phyloP scores from a whole-genome alignment of 2,888 invertebrate species.

The Aradus depressus region DNA sequence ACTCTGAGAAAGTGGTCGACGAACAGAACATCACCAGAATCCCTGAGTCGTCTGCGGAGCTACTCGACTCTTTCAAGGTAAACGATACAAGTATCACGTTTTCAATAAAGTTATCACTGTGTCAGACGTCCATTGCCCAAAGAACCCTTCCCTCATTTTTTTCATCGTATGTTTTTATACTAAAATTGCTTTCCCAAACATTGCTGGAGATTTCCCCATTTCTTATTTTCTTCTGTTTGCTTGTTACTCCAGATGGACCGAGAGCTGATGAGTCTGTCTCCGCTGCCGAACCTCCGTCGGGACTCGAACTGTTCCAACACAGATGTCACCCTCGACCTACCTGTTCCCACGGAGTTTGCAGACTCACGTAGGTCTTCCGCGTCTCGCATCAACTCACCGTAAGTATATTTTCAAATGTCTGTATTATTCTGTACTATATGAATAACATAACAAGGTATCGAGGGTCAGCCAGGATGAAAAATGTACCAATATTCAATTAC shows the following conservation, averaged over 20 bases:
- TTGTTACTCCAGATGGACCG: slow-evolving; percentile 4
- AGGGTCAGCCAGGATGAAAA: no score
- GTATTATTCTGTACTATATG: no score
- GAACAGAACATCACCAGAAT: slow-evolving; percentile 33
- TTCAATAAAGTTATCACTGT: no score
- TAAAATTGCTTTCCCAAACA: no score
- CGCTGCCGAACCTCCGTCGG: slow-evolving; percentile 51
- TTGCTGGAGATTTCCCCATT: no score
- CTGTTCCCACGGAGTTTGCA: slow-evolving; percentile 71
- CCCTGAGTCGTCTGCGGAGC: slow-evolving; percentile 6
- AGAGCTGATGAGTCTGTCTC: slow-evolving; percentile 49
- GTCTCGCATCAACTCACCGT: slow-evolving; percentile 19
- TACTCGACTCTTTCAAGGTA: slow-evolving; percentile 9
- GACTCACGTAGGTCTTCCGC: slow-evolving; percentile 39
- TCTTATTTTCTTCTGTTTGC: neutral
- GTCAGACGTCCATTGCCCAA: no score
- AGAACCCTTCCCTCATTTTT: no score
- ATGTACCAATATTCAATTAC: slow-evolving; percentile 11
- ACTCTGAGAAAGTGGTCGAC: slow-evolving; percentile 60
- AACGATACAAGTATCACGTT: no score
- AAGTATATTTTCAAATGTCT: slow-evolving; percentile 9
- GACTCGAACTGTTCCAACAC: slow-evolving; percentile 34
- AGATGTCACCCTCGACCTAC: slow-evolving; percentile 42
- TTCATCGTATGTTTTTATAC: no score
- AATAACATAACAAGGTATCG: no score